Conservation (phyloP, 2,888 invertebrate genomes). For the Caenorhabditis sp. region DNA sequence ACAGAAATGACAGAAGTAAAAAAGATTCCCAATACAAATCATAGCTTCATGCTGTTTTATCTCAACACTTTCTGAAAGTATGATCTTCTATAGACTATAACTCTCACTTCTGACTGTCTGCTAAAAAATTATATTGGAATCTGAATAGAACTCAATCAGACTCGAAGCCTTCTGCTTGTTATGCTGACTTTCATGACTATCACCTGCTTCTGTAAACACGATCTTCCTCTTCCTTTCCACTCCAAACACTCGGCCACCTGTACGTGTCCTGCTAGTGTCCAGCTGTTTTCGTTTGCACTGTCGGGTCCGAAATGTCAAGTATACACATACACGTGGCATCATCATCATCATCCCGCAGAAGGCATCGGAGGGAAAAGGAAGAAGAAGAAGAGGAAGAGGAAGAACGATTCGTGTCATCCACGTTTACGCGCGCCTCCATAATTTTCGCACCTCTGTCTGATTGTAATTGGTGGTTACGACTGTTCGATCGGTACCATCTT, state of each 20-base stretch:
- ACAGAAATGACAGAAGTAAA: no score
- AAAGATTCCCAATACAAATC: no score
- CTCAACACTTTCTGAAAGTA: no score
- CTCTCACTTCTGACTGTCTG: no score
- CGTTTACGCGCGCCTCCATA: constrained; percentile 41
- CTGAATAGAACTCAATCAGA: neutral
- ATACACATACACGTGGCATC: constrained; percentile 42
- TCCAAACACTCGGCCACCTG: constrained; percentile 55
- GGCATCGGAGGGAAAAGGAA: neutral
- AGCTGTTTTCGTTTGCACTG: constrained; percentile 65
- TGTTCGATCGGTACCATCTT: constrained; percentile 8
- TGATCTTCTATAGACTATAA: no score
- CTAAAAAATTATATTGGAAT: no score
- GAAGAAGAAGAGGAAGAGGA: no score
- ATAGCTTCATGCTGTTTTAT: no score
- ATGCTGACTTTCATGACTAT: constrained; percentile 34
- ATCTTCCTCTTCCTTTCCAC: constrained; percentile 48
- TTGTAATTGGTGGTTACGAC: constrained; percentile 55
- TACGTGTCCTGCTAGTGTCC: constrained; percentile 33
- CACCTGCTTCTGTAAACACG: constrained; percentile 62
- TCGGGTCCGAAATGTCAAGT: constrained; percentile 37
- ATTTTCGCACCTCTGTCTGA: constrained; percentile 53
- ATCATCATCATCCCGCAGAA: neutral
- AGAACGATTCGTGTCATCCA: constrained; percentile 33
- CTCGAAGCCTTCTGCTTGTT: neutral